Base-by-base conservation (phyloP, 2,888 invertebrate genomes). In the Parnassius mnemosyne region DNA sequence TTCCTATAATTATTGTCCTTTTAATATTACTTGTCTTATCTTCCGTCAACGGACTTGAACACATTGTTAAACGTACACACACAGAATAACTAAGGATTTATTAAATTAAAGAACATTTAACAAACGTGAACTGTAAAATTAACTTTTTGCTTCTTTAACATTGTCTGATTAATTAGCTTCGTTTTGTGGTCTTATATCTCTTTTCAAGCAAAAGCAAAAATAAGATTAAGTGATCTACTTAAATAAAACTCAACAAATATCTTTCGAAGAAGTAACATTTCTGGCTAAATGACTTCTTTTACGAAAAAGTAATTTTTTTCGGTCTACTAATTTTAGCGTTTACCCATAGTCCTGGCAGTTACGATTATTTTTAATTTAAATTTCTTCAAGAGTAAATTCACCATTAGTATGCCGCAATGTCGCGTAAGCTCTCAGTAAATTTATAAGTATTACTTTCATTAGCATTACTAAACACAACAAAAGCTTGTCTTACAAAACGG, bases 401-500 rank as follows among this genome's bases (percentile, higher is more conserved):
- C 10, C 10, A 56, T 47, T 44, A 12, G 25, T 55, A 55, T 46
- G 46, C 13, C 16, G 12, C 16, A 41, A 10, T 41, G n/a, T 25
- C 20, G 10, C 47, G 44, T n/a, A 10, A 25, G 20, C 13, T 47
- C 47, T 13, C 25, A 57, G 53, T 58, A 57, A 60, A 64, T 56
- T 61, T 53, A 53, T 47, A 54, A 59, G 61, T 41, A 57, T 56
- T 67, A 55, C 62, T 66, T 67, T 69, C 69, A 69, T 70, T 69
- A 69, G 65, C 71, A 68, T 66, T 65, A 64, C 65, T 68, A 66
- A 70, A 69, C 66, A 68, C 64, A 71, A 72, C 70, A 69, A 71
- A 68, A 69, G 69, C 63, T 69, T 71, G 68, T 71, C 61, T 65
- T 64, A 71, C 70, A 70, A 69, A 71, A 69, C 66, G 70, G 66